Evolutionary conservation across 92 coral and sea anemone genomes (phyloP), one percentile per base, ranked within the genome.

Genomic region (Plumapathes pennacea): DNA sequence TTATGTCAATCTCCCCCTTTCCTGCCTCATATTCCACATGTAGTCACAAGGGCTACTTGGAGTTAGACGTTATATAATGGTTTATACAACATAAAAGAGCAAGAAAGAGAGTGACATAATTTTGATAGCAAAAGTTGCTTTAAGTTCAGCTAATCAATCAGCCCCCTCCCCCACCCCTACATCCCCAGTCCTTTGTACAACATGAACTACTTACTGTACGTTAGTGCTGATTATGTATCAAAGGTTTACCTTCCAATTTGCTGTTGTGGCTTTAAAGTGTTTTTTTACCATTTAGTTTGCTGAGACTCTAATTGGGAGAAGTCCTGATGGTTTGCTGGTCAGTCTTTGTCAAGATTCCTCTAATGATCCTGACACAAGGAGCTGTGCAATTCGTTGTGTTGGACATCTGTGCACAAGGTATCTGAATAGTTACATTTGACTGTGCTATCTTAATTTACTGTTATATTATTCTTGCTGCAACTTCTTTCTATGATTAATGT

Each of bases 351-450:
- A 67, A 2, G 53, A 50, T 28, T 27, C 50, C 43, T 69, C 57
- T 21, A 71, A 74, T 60, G 89, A 88, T 22, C 51, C 71, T 24
- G 94, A 92, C 30, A 64, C 69, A 12, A 81, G 69, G 30, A 80
- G 88, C 53, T 68, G 66, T 53, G 78, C 98, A 10, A 46, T 92
- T 20, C 78, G 73, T 20, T 88, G 98, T 69, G 69, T 88, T 36
- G 82, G 86, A 48, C 84, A 92, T 72, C 48, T 82, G 32, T 87
- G 86, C 32, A 76, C 63, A 43, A 87, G 74, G 95, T 84, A 60
- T 25, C 69, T 38, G 9, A 27, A n/a, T n/a, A n/a, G n/a, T n/a
- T n/a, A n/a, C n/a, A n/a, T n/a, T n/a, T n/a, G n/a, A n/a, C n/a
- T n/a, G n/a, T n/a, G n/a, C n/a, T n/a, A n/a, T n/a, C n/a, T n/a